Conservation (phyloP, 1,140 invertebrate genomes). For the Coelopa frigida region DNA sequence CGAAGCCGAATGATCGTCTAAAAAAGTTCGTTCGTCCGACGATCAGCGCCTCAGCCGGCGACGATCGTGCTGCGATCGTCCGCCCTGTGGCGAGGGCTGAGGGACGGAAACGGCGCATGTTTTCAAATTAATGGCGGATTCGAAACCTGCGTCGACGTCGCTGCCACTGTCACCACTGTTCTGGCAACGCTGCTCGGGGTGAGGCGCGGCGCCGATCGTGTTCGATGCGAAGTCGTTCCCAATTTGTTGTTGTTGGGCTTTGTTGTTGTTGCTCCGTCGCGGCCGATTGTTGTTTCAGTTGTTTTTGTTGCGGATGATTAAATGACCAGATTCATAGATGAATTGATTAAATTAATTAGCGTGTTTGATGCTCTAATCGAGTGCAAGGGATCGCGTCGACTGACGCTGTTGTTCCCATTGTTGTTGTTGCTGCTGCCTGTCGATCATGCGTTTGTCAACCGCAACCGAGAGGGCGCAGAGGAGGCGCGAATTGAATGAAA, state of each 20-base stretch:
- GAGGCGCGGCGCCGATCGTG: neutral
- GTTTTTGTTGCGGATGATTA: neutral
- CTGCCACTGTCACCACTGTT: neutral
- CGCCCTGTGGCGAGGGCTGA: too few relatives aligned
- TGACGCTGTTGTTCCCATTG: neutral
- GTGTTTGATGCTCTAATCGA: conserved; percentile 13
- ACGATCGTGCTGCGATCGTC: too few relatives aligned
- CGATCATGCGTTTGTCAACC: neutral
- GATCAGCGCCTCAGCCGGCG: too few relatives aligned
- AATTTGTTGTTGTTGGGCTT: too few relatives aligned
- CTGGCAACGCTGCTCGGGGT: neutral
- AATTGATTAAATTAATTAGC: conserved; percentile 18
- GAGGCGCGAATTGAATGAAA: too few relatives aligned
- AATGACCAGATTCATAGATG: conserved; percentile 10
- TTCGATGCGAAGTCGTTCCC: too few relatives aligned
- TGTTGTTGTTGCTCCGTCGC: neutral
- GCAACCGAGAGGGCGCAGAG: neutral
- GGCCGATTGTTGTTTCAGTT: neutral
- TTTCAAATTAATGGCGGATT: too few relatives aligned
- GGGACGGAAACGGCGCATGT: too few relatives aligned
- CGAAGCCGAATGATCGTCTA: conserved; percentile 17
- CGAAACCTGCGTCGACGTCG: too few relatives aligned
- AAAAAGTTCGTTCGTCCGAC: too few relatives aligned
- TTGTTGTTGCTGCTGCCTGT: conserved; percentile 3
- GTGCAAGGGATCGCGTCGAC: conserved; percentile 10